Conservation (phyloP, 2,113 vertebrate genomes). For the Chaenocephalus aceratus region DNA sequence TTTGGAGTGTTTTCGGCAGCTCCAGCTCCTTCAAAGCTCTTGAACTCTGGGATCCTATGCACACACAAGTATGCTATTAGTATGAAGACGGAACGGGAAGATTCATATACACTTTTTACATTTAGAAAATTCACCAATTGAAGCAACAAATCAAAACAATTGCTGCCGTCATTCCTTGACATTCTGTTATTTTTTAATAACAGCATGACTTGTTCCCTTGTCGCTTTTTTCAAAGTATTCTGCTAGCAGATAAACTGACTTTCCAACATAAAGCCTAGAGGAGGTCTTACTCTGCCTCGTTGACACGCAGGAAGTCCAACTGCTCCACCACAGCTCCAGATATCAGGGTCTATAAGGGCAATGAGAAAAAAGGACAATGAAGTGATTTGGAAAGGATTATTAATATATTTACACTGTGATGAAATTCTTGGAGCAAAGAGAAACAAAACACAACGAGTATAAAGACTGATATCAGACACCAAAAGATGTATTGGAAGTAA, state of each 20-base stretch:
- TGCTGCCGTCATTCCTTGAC: too few species aligned
- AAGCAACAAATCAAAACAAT: not conserved
- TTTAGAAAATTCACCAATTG: not conserved
- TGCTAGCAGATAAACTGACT: not conserved
- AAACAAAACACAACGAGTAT: too few species aligned
- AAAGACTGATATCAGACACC: too few species aligned
- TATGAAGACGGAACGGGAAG: not conserved
- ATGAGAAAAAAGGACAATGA: not conserved
- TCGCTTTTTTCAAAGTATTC: not conserved
- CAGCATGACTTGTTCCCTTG: not conserved
- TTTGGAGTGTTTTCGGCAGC: slow-evolving; percentile 96
- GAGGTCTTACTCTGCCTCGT: slow-evolving; percentile 91
- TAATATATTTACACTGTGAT: too few species aligned
- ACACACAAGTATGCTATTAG: not conserved
- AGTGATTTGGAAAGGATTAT: not conserved
- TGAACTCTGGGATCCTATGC: slow-evolving; percentile 92
- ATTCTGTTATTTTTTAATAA: too few species aligned
- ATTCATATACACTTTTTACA: not conserved
- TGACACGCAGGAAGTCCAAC: slow-evolving; percentile 94
- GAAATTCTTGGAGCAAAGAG: too few species aligned
- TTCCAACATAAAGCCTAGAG: not conserved
- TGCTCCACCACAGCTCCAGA: slow-evolving; percentile 97
- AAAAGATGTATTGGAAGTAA: too few species aligned
- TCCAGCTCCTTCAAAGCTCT: slow-evolving; percentile 96
- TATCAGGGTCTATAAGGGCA: slow-evolving; percentile 91